These are phyloP conservation scores for Torymus tubicola DNA, from an alignment of 2,888 invertebrate species.

Conservation along the genomic window DNA sequence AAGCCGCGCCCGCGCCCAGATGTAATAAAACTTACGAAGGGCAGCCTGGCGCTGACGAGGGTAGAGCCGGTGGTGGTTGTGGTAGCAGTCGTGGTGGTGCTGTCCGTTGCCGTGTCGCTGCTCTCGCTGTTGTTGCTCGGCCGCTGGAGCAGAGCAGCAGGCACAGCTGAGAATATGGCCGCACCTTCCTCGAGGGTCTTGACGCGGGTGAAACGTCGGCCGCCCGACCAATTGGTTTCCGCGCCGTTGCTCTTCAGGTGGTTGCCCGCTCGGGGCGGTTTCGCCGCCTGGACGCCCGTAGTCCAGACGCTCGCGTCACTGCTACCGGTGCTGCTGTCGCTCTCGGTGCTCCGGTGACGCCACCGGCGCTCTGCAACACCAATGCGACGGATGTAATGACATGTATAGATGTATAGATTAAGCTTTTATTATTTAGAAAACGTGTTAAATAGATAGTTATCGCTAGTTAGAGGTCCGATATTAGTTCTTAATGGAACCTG, in stretches of 20 bases:
- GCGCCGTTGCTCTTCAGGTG: slow-evolving; percentile 60
- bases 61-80: slow-evolving; percentile 62
- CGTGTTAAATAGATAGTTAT: too few species aligned
- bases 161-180: slow-evolving; percentile 32
- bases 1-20: too few species aligned
- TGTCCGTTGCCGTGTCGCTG: slow-evolving; percentile 68
- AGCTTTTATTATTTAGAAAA: too few species aligned
- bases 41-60: neutral
- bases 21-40: neutral
- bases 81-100: slow-evolving; percentile 63
- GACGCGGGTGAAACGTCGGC: slow-evolving; percentile 63
- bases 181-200: slow-evolving; percentile 69
- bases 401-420: too few species aligned
- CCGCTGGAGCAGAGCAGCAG: slow-evolving; percentile 43
- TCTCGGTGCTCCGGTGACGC: slow-evolving; percentile 72
- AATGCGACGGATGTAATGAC: neutral
- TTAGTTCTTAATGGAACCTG: too few species aligned
- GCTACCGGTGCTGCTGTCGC: slow-evolving; percentile 73
- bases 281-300: slow-evolving; percentile 67
- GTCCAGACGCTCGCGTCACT: slow-evolving; percentile 73
- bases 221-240: slow-evolving; percentile 63
- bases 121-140: slow-evolving; percentile 68
- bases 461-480: too few species aligned
- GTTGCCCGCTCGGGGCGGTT: slow-evolving; percentile 62
- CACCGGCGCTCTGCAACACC: slow-evolving; percentile 67